Conservation (phyloP, 64 coral and sea anemone species). For the Porites lutea region DNA sequence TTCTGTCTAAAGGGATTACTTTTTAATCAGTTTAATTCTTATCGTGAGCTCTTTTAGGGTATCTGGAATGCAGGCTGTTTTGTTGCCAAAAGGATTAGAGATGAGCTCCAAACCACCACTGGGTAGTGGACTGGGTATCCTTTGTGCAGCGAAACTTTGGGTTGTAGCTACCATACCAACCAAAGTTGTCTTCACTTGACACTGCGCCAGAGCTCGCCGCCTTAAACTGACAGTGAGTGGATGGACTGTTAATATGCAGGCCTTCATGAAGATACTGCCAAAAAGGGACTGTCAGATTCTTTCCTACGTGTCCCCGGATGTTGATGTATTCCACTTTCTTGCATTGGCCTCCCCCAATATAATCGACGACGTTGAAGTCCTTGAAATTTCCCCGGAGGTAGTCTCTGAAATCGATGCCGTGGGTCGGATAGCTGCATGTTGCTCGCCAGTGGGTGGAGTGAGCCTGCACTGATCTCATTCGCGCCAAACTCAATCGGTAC, state of each 20-base stretch:
- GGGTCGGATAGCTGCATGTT: conserved; percentile 45
- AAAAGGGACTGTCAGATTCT: conserved; percentile 6
- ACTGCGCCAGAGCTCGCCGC: not conserved
- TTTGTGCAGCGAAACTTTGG: conserved; percentile 56
- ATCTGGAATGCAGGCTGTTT: not conserved
- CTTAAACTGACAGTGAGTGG: conserved; percentile 10
- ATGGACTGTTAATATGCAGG: conserved; percentile 41
- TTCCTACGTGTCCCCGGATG: conserved; percentile 40
- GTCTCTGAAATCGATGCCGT: conserved; percentile 25
- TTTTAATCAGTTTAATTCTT: no score
- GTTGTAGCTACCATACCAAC: conserved; percentile 33
- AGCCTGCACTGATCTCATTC: conserved; percentile 24
- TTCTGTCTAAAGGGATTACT: not conserved
- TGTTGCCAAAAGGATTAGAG: not conserved
- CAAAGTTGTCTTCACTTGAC: conserved; percentile 77
- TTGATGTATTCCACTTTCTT: conserved; percentile 71
- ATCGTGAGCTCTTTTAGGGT: no score
- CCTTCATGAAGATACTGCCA: not conserved
- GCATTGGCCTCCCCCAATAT: conserved; percentile 34
- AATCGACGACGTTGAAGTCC: conserved; percentile 52
- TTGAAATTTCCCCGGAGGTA: conserved; percentile 56
- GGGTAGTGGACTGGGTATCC: conserved; percentile 16
- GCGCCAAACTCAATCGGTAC: conserved; percentile 21
- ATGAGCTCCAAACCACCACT: conserved; percentile 62
- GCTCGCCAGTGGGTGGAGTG: conserved; percentile 53